These are phyloP conservation scores for Heterohyrax brucei DNA, from an alignment of 2,797 vertebrate species.

Conservation along the genomic window DNA sequence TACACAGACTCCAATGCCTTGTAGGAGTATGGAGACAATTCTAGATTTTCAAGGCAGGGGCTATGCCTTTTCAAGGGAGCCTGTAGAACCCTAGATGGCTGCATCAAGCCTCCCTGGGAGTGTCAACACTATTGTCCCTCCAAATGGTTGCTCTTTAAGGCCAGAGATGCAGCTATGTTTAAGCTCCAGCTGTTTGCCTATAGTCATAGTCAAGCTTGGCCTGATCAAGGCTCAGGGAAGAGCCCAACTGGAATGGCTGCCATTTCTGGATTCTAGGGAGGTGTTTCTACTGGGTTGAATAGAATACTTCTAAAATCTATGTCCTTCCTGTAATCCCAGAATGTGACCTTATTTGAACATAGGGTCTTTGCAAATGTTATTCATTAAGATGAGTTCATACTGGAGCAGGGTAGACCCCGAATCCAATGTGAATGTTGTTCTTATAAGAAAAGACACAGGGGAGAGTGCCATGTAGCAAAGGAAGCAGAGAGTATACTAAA, in stretches of 20 bases:
- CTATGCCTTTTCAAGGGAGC: background rate
- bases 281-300: background rate
- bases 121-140: background rate
- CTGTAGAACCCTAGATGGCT: background rate
- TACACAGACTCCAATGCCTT: background rate
- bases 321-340: background rate
- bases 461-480: too few species aligned
- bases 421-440: background rate
- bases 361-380: background rate
- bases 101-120: background rate
- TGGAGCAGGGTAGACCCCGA: background rate
- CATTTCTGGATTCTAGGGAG: background rate
- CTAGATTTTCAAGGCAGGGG: background rate
- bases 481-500: too few species aligned
- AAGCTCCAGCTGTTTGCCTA: background rate
- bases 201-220: background rate
- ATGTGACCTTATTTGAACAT: background rate
- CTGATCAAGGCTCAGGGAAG: rapidly evolving
- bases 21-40: background rate
- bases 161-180: background rate
- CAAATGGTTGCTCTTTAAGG: background rate
- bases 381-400: background rate
- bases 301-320: background rate
- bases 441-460: background rate
- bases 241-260: rapidly evolving